These are phyloP conservation scores for Fulmarus glacialis DNA, from an alignment of 2,113 vertebrate genomes.

Conservation along the genomic window DNA sequence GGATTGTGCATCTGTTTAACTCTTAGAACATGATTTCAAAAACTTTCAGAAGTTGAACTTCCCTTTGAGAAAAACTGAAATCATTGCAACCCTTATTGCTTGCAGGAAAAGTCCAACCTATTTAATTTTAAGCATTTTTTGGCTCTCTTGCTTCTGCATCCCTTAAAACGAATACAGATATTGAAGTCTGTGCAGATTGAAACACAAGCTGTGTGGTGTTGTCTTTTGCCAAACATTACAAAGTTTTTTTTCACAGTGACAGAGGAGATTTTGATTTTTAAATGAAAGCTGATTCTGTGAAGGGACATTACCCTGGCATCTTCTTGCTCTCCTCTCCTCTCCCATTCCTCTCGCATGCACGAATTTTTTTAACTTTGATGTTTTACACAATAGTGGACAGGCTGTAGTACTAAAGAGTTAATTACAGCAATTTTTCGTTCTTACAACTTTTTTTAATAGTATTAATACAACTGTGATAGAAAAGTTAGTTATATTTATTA, in stretches of 20 bases:
- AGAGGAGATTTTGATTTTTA: neutral
- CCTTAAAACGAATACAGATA: neutral
- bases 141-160: neutral
- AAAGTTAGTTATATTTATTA: neutral
- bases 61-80: neutral
- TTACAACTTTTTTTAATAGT: neutral
- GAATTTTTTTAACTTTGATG: neutral
- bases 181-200: neutral
- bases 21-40: neutral
- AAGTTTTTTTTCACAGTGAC: neutral
- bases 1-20: neutral
- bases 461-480: neutral
- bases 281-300: neutral
- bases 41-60: neutral
- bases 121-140: neutral
- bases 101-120: neutral
- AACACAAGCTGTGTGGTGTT: too few species aligned
- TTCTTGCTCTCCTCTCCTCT: neutral
- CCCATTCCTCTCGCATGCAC: neutral
- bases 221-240: neutral
- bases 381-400: neutral
- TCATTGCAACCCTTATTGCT: neutral
- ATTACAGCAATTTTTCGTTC: neutral
- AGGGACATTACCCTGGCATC: too few species aligned
- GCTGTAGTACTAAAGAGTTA: neutral